Base-by-base conservation (phyloP, 2,888 invertebrate species). In the Chrysodeixis includens region DNA sequence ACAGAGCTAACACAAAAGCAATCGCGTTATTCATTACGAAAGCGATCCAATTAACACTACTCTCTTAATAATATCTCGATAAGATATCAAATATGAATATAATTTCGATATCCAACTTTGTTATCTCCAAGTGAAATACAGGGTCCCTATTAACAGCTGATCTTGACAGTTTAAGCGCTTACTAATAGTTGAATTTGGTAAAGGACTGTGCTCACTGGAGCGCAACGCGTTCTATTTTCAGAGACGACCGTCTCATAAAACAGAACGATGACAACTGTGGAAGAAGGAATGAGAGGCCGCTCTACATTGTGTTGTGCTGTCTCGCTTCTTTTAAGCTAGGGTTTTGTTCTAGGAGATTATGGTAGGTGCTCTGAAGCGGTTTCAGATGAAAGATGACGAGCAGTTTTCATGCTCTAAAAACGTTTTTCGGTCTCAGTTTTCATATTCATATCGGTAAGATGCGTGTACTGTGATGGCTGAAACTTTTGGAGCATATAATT, bases 161-260 rank as follows among this genome's bases (percentile, higher is more conserved):
- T 66, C 57, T 66, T 66, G 59, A 51, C 26, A 57, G 58, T 62
- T 66, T 54, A 46, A 58, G 51, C 55, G 58, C 62, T 62, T 8
- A 12, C 35, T 55, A 55, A 62, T 66, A 62, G 62, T 62, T 55
- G 20, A 30, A 26, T 10, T 59, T 12, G 22, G 49, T 66, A 55
- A 66, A 30, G 57, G 22, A 46, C 14, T 49, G 35, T 22, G 57
- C 46, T 3, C 4, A 66, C 57, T 51, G 32, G 22, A 18, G 35
- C 53, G 60, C 56, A 65, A 55, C 30, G 2, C 5, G 1, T 35
- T 55, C 30, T 20, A 12, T 12, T 7, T 26, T 51, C 49, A 52
- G 16, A 35, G 14, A 14, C 12, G 14, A 14, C 12, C 12, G 35
- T 10, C 14, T 35, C 26, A 4, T 26, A 2, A 26, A 26, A 6